Conservation (phyloP, 2,113 vertebrate genomes). For the Brienomyrus brachyistius region DNA sequence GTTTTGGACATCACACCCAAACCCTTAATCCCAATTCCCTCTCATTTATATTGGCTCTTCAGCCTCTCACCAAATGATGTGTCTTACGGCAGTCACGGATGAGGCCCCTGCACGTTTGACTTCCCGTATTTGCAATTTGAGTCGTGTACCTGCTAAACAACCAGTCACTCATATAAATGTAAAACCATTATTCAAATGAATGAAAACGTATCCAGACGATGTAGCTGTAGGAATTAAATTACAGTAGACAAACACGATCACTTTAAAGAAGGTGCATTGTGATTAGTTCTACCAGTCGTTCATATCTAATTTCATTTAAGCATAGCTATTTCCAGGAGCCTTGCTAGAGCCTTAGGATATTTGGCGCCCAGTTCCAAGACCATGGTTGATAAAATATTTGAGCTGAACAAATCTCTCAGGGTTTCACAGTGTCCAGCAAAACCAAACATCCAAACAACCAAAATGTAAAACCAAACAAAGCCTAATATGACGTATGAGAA, state of each 20-base stretch:
- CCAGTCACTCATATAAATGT: neutral
- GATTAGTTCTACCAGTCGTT: neutral
- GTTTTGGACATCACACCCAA: neutral
- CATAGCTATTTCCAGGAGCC: neutral
- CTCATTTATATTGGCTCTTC: neutral
- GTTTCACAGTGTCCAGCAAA: neutral
- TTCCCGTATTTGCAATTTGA: neutral
- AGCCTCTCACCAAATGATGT: conserved; percentile 10
- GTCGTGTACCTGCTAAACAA: neutral
- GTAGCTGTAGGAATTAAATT: neutral
- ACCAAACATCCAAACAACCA: neutral
- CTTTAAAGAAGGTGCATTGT: neutral
- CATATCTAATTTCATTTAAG: neutral
- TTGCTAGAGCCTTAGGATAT: neutral
- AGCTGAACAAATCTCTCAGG: neutral
- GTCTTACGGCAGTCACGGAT: neutral
- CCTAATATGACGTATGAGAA: neutral
- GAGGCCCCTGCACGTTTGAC: neutral
- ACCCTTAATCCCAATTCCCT: neutral
- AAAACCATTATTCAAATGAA: neutral
- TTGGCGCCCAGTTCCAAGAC: neutral
- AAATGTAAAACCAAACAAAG: neutral
- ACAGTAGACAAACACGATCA: neutral
- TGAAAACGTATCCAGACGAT: neutral
- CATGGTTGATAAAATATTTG: neutral